Conservation (phyloP, 2,888 invertebrate genomes). For the Molorchus minor region DNA sequence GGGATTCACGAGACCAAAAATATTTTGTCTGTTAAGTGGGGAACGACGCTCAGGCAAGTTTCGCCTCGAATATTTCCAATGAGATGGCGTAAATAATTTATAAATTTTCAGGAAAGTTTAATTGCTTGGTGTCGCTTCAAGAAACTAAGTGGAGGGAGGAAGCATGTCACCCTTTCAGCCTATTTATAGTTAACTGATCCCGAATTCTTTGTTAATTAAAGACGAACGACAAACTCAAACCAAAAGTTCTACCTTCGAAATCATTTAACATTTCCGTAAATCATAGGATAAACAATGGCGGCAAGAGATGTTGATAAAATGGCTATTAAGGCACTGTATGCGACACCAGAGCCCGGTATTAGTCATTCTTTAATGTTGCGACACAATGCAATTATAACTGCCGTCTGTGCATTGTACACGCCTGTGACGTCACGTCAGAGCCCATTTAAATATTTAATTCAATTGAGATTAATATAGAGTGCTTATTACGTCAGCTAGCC, state of each 20-base stretch:
- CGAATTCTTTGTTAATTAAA: constrained; percentile 15
- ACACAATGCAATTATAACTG: constrained; percentile 46
- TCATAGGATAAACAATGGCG: neutral
- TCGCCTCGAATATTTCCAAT: neutral
- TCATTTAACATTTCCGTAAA: neutral
- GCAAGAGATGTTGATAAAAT: constrained; percentile 16
- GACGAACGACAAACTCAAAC: neutral
- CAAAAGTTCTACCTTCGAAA: constrained; percentile 1
- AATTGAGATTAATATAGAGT: constrained; percentile 58
- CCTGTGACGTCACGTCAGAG: constrained; percentile 46
- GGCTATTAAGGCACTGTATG: constrained; percentile 35
- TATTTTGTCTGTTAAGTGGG: too few relatives aligned
- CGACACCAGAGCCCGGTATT: constrained; percentile 38
- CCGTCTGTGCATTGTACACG: constrained; percentile 43
- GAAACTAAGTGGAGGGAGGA: constrained; percentile 4
- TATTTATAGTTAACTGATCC: constrained; percentile 9
- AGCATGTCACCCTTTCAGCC: constrained; percentile 6
- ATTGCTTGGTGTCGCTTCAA: neutral
- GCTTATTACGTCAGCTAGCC: constrained; percentile 55
- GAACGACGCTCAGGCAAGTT: too few relatives aligned
- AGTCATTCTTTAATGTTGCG: constrained; percentile 45
- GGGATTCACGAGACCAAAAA: too few relatives aligned
- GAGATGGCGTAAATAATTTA: constrained; percentile 7
- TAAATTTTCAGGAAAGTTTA: constrained; percentile 15
- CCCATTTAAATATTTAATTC: constrained; percentile 56